Evolutionary conservation across 2,888 invertebrate genomes (phyloP), one percentile per base, ranked within the genome.

Genomic region (Mamestra brassicae): DNA sequence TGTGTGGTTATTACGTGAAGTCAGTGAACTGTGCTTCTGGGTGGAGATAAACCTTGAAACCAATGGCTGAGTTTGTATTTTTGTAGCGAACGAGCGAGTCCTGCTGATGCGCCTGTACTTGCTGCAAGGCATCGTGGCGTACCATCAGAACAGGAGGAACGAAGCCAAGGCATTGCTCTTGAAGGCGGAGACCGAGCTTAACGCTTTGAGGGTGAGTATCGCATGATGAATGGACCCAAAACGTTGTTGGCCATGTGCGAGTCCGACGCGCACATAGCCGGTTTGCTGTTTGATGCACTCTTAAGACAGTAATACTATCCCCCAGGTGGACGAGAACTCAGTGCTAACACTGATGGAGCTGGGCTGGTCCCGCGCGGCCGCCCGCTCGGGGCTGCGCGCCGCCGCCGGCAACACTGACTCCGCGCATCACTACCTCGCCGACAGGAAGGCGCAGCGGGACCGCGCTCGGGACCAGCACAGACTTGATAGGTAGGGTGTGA

Each of bases 21-120:
- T 11, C 45, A 10, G 45, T 45, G 45, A 10, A 45, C 45, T 45
- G 45, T 45, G 11, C 11, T 45, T 13, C 47, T 47, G 13, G 3
- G 4, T 13, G 13, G 11, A 47, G 47, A 11, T 42, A 47, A 47
- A 1, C 47, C 13, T 47, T 13, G 45, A 47, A 47, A 47, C 3
- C 15, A 17, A 17, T 52, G 5, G 52, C 55, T 55, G 26, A 26
- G 4, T 26, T 55, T 11, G 10, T 62, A 57, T 87, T 47, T 88
- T 1, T 47, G 3, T 92, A 97, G 98, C 97, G 0, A 97, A 97
- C 89, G 98, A 98, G 90, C 97, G 97, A 5, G 98, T 97, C 0
- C 92, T 98, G 15, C 97, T 98, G 77, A 97, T 98, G 97, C 97
- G 98, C 2, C 95, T 98, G 34, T 98, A 98, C 93, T 92, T 98